These are phyloP conservation scores for Pollachius pollachius DNA, from an alignment of 2,113 vertebrate genomes.

Conservation along the genomic window DNA sequence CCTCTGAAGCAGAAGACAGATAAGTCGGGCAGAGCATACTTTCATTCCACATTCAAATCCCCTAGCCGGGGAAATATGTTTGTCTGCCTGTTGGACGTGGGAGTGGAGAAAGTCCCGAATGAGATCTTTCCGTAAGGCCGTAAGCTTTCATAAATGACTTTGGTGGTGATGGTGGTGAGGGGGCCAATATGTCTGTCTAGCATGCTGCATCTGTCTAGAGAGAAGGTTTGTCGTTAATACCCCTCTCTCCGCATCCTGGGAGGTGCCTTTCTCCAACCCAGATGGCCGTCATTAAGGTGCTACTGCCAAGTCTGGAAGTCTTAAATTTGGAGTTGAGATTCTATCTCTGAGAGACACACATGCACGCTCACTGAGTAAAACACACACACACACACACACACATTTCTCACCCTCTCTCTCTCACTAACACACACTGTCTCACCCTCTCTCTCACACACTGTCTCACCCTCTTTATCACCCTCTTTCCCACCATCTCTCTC, in stretches of 20 bases:
- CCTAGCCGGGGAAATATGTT: slow-evolving; percentile 1
- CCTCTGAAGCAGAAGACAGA: background rate
- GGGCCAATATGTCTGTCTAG: slow-evolving; percentile 27
- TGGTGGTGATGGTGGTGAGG: slow-evolving; percentile 2
- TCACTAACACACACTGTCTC: background rate
- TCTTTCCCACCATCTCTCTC: too few relatives aligned
- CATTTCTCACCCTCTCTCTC: too few relatives aligned
- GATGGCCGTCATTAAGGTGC: slow-evolving; percentile 62
- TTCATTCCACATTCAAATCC: slow-evolving; percentile 24
- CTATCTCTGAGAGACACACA: slow-evolving; percentile 32
- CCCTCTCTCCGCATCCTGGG: slow-evolving; percentile 26
- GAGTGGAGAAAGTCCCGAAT: background rate
- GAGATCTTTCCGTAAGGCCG: slow-evolving; percentile 3
- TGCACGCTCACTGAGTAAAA: slow-evolving; percentile 6
- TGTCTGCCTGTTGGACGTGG: background rate
- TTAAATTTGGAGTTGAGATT: slow-evolving; percentile 68
- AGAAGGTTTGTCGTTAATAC: slow-evolving; percentile 37
- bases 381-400: slow-evolving; percentile 17
- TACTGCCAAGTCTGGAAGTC: slow-evolving; percentile 65
- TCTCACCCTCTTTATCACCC: background rate
- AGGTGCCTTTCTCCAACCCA: slow-evolving; percentile 47
- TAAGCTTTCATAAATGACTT: background rate
- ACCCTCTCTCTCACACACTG: slow-evolving; percentile 10
- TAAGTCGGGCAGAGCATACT: slow-evolving; percentile 12
- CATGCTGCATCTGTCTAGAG: slow-evolving; percentile 43